A percentile compares a stretch with the other conserved stretches of the same genome.
Evolutionary conservation across 2,888 invertebrate genomes (phyloP).

Genomic region (Torymus texanus): DNA sequence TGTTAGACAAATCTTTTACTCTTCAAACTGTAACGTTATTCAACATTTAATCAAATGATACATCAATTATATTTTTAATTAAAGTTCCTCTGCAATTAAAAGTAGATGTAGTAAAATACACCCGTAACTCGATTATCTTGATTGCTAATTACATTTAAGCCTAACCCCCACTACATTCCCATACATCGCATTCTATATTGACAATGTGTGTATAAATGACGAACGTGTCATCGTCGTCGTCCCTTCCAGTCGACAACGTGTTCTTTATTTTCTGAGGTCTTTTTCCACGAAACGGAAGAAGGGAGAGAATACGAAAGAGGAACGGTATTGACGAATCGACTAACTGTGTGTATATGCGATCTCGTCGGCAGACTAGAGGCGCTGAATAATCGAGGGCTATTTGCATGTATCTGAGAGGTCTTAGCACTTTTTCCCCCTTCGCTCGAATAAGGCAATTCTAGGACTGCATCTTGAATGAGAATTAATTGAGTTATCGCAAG

Average conservation of each 20-base stretch:
- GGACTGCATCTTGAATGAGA: constrained; percentile 11
- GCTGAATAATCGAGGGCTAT: constrained; percentile 36
- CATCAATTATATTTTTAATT: too few relatives aligned
- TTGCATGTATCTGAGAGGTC: constrained; percentile 16
- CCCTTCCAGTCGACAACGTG: constrained; percentile 1
- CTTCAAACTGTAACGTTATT: too few relatives aligned
- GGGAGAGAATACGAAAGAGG: too few relatives aligned
- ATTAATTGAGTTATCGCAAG: constrained; percentile 28
- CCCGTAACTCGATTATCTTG: too few relatives aligned
- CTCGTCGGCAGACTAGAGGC: neutral
- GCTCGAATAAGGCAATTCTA: neutral
- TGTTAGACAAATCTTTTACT: too few relatives aligned
- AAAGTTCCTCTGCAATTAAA: too few relatives aligned
- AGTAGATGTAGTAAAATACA: too few relatives aligned
- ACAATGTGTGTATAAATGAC: too few relatives aligned
- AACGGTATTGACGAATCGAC: constrained; percentile 17
- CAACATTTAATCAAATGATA: too few relatives aligned
- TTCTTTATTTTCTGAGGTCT: neutral
- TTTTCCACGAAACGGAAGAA: neutral
- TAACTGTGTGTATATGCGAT: neutral
- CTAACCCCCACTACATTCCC: too few relatives aligned
- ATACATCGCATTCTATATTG: too few relatives aligned
- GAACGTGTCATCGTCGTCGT: neutral
- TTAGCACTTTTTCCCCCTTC: neutral
- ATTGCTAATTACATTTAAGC: too few relatives aligned